Base-by-base conservation (phyloP, 1,140 invertebrate genomes). In the Geopemphigus sp. region DNA sequence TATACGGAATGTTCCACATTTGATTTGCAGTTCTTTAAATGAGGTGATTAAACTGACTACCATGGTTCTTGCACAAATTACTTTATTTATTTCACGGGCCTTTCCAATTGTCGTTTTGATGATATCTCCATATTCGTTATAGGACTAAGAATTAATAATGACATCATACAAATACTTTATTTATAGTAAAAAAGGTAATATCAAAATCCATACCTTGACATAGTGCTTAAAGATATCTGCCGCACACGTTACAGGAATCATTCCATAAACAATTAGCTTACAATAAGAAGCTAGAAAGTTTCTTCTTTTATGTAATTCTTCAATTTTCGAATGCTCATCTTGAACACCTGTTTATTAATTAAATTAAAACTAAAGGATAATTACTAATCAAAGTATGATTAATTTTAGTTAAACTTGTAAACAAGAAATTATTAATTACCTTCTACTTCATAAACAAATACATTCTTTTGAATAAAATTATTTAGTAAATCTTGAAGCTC, bases 51-150 rank as follows among this genome's bases (percentile, higher is more conserved):
- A 90, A 86, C 96, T 96, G 12, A 95, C 87, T 64, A 95, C 92
- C 90, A 99, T 95, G 5, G 96, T 98, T 82, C 97, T 88, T 6
- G 97, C 96, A 87, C 97, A 98, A 84, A 94, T 93, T 0, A 96
- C 92, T 88, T 98, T 98, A 87, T 98, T 98, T 70, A 99, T 98
- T 86, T 99, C 98, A 82, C 97, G 88, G 1, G 95, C 95, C 87
- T 98, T 99, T 74, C 94, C 93, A 82, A 99, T 87, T 1, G 97
- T 98, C 15, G 94, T 92, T 88, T 99, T 99, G 74, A 99, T 98
- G 76, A 99, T 99, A 86, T 99, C 98, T n/a, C 98, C 98, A 88
- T 98, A 99, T 86, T 99, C 96, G 85, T 97, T 97, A 85, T 98
- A 98, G 85, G 95, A 98, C 91, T 95, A 85, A 64, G 86, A 85